These are phyloP conservation scores for Harmothoe impar DNA, from an alignment of 2,888 invertebrate species.

Conservation along the genomic window DNA sequence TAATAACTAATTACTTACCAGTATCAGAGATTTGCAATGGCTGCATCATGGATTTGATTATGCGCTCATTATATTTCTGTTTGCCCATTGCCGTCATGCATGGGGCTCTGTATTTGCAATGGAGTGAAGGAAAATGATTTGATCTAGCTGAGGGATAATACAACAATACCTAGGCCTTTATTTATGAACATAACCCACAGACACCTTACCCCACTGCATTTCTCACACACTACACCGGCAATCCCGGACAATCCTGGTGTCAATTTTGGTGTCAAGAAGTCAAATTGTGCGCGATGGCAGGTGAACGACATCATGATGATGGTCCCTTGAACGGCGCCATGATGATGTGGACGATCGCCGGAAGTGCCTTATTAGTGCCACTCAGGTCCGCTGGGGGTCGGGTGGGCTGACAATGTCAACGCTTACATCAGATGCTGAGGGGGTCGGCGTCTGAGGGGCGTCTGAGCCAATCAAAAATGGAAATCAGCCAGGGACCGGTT, in stretches of 20 bases:
- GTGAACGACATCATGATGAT: slow-evolving; percentile 51
- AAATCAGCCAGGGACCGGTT: neutral
- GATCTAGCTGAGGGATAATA: too few relatives aligned
- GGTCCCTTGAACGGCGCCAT: slow-evolving; percentile 23
- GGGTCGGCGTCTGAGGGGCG: neutral
- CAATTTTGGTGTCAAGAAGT: slow-evolving; percentile 56
- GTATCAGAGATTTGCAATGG: too few relatives aligned
- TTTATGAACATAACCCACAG: too few relatives aligned
- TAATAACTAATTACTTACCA: too few relatives aligned
- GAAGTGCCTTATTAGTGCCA: slow-evolving; percentile 42
- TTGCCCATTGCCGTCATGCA: too few relatives aligned
- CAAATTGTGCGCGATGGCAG: slow-evolving; percentile 51
- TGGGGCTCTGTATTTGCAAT: too few relatives aligned
- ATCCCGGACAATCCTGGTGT: neutral
- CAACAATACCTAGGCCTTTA: too few relatives aligned
- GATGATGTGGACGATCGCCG: slow-evolving; percentile 37
- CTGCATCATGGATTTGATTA: too few relatives aligned
- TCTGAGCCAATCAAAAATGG: slow-evolving; percentile 56
- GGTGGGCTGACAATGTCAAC: slow-evolving; percentile 34
- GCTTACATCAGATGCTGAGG: slow-evolving; percentile 4
- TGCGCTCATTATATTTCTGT: too few relatives aligned
- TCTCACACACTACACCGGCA: neutral
- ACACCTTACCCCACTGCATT: neutral
- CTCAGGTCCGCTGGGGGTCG: slow-evolving; percentile 34
- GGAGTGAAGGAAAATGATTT: too few relatives aligned